phyloP scores from a whole-genome alignment of 2,113 vertebrate species.

The human region DNA sequence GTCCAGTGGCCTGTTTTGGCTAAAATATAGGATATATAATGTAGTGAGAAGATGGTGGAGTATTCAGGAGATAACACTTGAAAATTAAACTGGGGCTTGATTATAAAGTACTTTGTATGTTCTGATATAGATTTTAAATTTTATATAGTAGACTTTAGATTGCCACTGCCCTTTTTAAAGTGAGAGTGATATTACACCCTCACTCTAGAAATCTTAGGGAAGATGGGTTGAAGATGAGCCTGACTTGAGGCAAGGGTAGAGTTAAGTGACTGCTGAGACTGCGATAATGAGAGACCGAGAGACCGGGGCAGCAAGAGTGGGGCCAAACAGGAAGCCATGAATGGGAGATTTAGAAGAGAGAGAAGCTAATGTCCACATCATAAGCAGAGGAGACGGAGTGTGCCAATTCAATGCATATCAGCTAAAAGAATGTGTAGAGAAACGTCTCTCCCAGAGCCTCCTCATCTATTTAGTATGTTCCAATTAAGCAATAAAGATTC shows the following conservation, averaged over 20 bases:
- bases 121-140: background rate
- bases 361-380: background rate
- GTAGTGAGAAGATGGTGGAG: background rate
- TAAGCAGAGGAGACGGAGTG: background rate
- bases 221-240: background rate
- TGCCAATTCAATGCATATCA: background rate
- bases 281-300: background rate
- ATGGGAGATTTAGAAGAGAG: background rate
- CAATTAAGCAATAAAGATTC: slow-evolving; percentile 5
- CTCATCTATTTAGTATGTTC: slow-evolving; percentile 26
- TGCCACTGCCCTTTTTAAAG: background rate
- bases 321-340: background rate
- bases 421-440: background rate
- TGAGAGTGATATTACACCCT: background rate
- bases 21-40: background rate
- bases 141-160: background rate
- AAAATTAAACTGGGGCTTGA: background rate
- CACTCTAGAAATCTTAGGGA: background rate
- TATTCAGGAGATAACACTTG: background rate
- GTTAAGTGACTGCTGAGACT: background rate
- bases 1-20: background rate
- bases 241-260: background rate
- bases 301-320: background rate
- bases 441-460: background rate
- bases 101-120: background rate